Base-by-base conservation (phyloP, 2,888 invertebrate species). In the Cantharis rustica region DNA sequence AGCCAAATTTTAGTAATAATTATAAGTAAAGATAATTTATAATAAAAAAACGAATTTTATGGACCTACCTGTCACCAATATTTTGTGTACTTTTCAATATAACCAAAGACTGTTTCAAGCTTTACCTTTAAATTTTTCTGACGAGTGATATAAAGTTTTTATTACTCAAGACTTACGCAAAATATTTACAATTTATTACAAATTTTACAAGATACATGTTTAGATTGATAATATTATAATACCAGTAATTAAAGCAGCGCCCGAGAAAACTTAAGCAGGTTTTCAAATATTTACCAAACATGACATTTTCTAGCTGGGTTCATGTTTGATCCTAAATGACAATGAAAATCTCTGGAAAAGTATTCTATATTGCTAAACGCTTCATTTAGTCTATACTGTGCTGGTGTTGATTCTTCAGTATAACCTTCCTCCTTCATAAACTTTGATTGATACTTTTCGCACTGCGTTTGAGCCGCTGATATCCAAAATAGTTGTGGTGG, bases 391-490 rank as follows among this genome's bases (percentile, higher is more conserved):
- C 93, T 88, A 85, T 91, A 93, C 72, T 86, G 84, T 3, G 93
- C 92, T 0, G 94, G 94, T 61, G 94, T 93, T 86, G 94, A 94
- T 72, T 85, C 92, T 16, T 95, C 96, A 0, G 95, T 96, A 47
- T 94, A 93, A 84, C 97, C 94, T 81, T 94, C 90, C 84, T 94
- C 89, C 86, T 94, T 95, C 79, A 97, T 81, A 16, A 86, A 83
- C 80, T 88, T 91, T 82, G 92, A 92, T 78, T 94, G 90, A 87
- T 95, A 95, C 81, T 94, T 94, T 9, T 95, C 92, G 87, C 97
- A 97, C 96, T 96, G 97, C 0, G 95, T 95, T 89, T 95, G 95
- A 0, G 95, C 95, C 0, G 95, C 95, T 75, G 95, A 93, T 82
- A 96, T 89, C 95, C 95, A 96, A 89, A 96, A 96, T 89, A 93